These are phyloP conservation scores for Epistrophe eligans DNA, from an alignment of 2,888 invertebrate species.

Conservation along the genomic window DNA sequence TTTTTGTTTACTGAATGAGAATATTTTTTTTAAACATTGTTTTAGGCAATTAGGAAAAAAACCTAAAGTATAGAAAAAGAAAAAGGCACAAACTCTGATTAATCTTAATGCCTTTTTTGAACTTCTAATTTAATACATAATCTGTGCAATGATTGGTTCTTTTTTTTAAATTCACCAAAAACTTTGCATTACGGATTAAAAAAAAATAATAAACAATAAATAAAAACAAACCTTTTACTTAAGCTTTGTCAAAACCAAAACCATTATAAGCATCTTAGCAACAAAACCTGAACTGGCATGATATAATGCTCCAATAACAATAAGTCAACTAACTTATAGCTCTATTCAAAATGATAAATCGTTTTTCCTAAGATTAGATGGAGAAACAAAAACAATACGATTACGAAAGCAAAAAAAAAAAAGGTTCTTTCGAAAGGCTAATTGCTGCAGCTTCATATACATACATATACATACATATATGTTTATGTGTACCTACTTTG, in stretches of 20 bases:
- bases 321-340: conserved; percentile 29
- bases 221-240: not conserved
- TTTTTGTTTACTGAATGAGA: no score
- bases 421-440: conserved; percentile 26
- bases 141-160: not conserved
- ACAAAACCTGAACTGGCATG: not conserved
- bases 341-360: conserved; percentile 49
- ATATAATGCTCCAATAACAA: conserved; percentile 25
- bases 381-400: conserved; percentile 41
- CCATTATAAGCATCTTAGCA: not conserved
- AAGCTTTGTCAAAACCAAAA: not conserved
- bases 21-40: no score
- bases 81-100: no score
- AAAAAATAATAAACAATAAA: no score
- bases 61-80: no score
- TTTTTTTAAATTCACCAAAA: not conserved
- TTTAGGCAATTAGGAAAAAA: no score
- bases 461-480: not conserved
- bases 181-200: not conserved
- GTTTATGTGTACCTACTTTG: not conserved
- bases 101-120: no score
- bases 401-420: conserved; percentile 20
- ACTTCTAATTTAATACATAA: no score
- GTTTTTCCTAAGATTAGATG: conserved; percentile 25
- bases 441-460: conserved; percentile 30